A percentile compares a stretch with the other conserved stretches of the same genome.
phyloP scores from a whole-genome alignment of 2,888 invertebrate species.

The Trichogramma evanescens region DNA sequence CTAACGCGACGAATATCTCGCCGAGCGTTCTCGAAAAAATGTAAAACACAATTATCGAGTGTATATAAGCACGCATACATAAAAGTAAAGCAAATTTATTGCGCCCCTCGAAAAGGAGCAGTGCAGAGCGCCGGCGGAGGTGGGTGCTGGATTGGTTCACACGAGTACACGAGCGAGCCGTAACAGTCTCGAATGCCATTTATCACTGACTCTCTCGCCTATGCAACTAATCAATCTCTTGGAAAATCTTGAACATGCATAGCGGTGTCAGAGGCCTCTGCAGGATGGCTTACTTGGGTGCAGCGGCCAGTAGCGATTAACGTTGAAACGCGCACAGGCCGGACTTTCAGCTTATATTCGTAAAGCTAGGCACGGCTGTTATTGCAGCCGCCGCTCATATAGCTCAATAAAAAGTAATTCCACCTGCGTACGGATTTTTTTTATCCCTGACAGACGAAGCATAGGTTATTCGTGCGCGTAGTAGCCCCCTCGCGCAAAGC shows the following conservation, averaged over 20 bases:
- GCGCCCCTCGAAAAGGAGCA: too few species aligned
- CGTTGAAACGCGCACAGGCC: too few species aligned
- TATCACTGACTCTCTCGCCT: conserved; percentile 5
- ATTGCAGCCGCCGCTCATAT: neutral
- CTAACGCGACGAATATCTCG: too few species aligned
- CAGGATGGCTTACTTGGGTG: neutral
- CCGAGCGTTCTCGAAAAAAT: too few species aligned
- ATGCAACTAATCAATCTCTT: conserved; percentile 19
- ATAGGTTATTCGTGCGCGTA: neutral
- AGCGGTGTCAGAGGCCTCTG: too few species aligned
- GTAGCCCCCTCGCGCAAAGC: conserved; percentile 15
- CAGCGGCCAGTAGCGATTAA: neutral
- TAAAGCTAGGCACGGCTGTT: conserved; percentile 1
- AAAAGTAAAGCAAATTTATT: too few species aligned
- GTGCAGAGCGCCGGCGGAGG: too few species aligned
- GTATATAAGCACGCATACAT: too few species aligned
- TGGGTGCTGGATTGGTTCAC: too few species aligned
- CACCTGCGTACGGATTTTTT: conserved; percentile 14
- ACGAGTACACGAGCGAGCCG: too few species aligned
- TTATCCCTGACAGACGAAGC: neutral
- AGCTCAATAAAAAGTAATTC: conserved; percentile 23
- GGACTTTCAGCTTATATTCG: too few species aligned
- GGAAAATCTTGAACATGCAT: neutral
- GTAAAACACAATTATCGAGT: too few species aligned
- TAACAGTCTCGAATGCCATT: neutral